phyloP scores from a whole-genome alignment of 2,113 vertebrate genomes.

The Ivindomyrus marchei region DNA sequence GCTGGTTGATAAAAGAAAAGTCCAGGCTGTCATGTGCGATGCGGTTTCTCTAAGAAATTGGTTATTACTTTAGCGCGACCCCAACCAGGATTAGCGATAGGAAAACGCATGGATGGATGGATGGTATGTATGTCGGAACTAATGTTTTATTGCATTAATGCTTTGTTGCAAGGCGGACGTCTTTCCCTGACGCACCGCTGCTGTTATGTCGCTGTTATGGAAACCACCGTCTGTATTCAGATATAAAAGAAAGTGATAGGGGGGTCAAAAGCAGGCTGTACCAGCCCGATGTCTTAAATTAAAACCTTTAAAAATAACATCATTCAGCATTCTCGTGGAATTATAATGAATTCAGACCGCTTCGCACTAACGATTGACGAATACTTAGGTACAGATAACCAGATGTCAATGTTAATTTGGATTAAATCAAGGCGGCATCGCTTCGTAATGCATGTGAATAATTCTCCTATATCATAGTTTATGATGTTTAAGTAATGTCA shows the following conservation, averaged over 20 bases:
- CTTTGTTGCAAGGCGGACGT: background rate
- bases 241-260: background rate
- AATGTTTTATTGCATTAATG: background rate
- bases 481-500: background rate
- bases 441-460: background rate
- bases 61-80: background rate
- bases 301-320: background rate
- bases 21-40: background rate
- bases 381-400: constrained; percentile 30
- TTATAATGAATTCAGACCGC: constrained; percentile 39
- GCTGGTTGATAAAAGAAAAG: background rate
- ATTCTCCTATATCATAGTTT: background rate
- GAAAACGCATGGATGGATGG: background rate
- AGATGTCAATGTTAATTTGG: background rate
- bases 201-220: constrained; percentile 16
- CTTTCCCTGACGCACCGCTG: background rate
- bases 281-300: background rate
- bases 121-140: background rate
- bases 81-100: background rate
- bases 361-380: constrained; percentile 37
- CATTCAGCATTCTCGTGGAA: background rate
- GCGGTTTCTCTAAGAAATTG: background rate
- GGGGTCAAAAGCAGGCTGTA: background rate
- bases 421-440: background rate
- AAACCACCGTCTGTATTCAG: background rate